A percentile compares a stretch with the other conserved stretches of the same genome.
Evolutionary conservation across 2,797 vertebrate genomes (phyloP).

Genomic region (Hydrocynus forskahlii): DNA sequence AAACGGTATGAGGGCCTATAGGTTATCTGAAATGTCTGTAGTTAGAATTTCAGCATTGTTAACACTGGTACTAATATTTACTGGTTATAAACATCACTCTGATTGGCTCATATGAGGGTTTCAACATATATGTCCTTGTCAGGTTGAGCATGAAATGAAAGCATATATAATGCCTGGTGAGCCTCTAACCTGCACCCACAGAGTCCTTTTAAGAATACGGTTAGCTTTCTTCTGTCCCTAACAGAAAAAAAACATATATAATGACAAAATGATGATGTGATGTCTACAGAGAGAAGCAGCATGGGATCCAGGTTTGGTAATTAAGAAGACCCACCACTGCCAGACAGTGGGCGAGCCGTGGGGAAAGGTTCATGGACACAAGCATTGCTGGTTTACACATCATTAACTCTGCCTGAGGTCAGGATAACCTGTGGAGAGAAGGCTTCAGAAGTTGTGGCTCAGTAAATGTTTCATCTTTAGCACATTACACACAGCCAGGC

Average conservation of each 20-base stretch:
- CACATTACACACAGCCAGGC: conserved; percentile 14
- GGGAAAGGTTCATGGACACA: conserved; percentile 29
- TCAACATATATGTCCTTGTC: neutral
- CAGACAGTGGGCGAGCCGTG: conserved; percentile 28
- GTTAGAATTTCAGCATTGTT: neutral
- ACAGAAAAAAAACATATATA: neutral
- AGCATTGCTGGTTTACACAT: conserved; percentile 50
- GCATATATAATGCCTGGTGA: neutral
- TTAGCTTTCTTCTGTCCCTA: neutral
- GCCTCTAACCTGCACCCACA: neutral
- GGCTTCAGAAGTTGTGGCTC: conserved; percentile 9
- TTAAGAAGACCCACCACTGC: conserved; percentile 42
- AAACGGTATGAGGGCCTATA: no score
- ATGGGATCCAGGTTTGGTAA: conserved; percentile 32
- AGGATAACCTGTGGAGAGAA: conserved; percentile 26
- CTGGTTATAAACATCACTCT: neutral
- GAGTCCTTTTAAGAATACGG: neutral
- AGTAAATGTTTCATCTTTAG: conserved; percentile 14
- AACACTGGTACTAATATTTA: neutral
- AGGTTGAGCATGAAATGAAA: neutral
- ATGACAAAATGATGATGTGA: conserved; percentile 16
- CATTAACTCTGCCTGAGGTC: conserved; percentile 45
- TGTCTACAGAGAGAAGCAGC: conserved; percentile 17
- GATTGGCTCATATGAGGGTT: neutral
- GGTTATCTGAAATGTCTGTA: neutral